A percentile compares a stretch with the other conserved stretches of the same genome.
Evolutionary conservation across 2,797 vertebrate genomes (phyloP).

Genomic region (Manis crassicaudata): DNA sequence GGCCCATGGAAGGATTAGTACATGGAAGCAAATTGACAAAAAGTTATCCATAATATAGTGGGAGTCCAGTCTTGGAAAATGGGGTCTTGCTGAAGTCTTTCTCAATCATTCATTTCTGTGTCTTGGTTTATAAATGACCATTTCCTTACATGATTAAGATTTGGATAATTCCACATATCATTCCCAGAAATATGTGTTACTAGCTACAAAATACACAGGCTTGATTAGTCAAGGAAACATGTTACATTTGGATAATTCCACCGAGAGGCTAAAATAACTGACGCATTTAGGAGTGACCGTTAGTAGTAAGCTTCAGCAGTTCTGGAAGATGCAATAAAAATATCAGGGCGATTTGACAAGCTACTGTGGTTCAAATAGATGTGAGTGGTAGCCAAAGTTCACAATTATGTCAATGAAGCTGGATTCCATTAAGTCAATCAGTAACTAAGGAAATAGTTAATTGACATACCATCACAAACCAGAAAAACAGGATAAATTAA

Average conservation of each 20-base stretch:
- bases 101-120: conserved; percentile 32
- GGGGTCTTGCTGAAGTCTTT: neutral
- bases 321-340: conserved; percentile 72
- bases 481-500: conserved; percentile 77
- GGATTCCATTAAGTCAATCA: conserved; percentile 80
- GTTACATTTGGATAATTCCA: conserved; percentile 66
- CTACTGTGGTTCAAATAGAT: conserved; percentile 68
- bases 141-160: conserved; percentile 52
- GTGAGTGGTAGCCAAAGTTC: conserved; percentile 76
- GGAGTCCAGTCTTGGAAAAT: conserved; percentile 25
- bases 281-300: conserved; percentile 58
- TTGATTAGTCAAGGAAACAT: conserved; percentile 52
- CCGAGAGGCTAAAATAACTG: conserved; percentile 67
- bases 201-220: conserved; percentile 52
- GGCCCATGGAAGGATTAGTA: neutral
- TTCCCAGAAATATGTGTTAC: conserved; percentile 56
- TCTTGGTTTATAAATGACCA: neutral
- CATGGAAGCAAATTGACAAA: conserved; percentile 28
- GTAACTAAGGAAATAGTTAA: conserved; percentile 81
- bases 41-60: neutral
- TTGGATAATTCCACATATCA: conserved; percentile 39
- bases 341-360: conserved; percentile 73
- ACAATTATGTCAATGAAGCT: conserved; percentile 75
- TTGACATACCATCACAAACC: conserved; percentile 78
- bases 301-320: conserved; percentile 65